Evolutionary conservation across 2,797 vertebrate species (phyloP).

Genomic region (Poecile montanus): DNA sequence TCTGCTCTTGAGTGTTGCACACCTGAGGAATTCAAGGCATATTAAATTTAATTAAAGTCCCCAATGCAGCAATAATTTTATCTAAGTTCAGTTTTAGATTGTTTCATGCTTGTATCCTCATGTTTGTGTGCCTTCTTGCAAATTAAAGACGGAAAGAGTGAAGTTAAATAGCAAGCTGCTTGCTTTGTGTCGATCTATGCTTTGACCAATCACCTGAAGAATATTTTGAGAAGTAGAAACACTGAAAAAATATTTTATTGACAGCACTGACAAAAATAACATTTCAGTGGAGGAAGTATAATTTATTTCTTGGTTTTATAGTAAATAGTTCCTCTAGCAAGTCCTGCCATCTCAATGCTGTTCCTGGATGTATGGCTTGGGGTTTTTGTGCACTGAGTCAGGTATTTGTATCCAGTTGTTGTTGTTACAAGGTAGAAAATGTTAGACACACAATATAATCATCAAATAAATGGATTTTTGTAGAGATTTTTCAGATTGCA

Average conservation of each 20-base stretch:
- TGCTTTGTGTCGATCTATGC: neutral
- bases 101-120: neutral
- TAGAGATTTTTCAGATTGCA: neutral
- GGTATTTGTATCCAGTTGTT: neutral
- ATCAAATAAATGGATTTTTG: neutral
- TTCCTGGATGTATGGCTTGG: neutral
- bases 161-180: neutral
- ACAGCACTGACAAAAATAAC: neutral
- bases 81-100: neutral
- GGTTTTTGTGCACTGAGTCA: neutral
- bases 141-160: neutral
- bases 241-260: neutral
- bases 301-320: neutral
- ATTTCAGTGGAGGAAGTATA: neutral
- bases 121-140: neutral
- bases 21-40: neutral
- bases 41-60: neutral
- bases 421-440: neutral
- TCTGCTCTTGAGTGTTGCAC: neutral
- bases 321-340: neutral
- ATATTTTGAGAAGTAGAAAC: neutral
- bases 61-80: neutral
- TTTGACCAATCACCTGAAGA: neutral
- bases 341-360: neutral
- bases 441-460: neutral